A percentile compares a stretch with the other conserved stretches of the same genome.
Evolutionary conservation across 2,797 vertebrate genomes (phyloP).

Genomic region (Botia almorhae): DNA sequence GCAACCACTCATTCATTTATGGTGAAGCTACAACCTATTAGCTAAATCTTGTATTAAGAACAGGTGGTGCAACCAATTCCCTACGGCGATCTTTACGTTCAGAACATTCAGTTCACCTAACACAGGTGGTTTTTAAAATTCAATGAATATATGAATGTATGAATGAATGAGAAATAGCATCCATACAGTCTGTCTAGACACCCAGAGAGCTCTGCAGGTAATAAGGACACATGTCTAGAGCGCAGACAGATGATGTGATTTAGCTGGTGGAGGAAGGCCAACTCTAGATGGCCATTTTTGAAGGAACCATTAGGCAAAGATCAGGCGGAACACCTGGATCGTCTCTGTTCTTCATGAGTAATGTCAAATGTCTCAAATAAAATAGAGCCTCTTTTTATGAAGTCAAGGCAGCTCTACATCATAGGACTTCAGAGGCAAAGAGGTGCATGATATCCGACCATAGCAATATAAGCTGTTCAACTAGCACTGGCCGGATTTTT

Average conservation of each 20-base stretch:
- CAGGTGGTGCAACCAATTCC: no score
- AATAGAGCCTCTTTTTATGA: constrained; percentile 23
- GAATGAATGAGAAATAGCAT: background rate
- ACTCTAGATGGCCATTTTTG: background rate
- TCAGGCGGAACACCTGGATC: background rate
- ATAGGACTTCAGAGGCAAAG: background rate
- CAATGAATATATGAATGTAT: background rate
- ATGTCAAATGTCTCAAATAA: constrained; percentile 36
- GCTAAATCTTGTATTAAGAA: no score
- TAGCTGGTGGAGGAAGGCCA: constrained; percentile 29
- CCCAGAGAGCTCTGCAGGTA: background rate
- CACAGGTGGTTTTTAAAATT: background rate
- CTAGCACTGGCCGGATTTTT: no score
- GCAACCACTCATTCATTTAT: no score
- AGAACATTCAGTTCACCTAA: no score
- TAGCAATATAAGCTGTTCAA: no score
- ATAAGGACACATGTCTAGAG: background rate
- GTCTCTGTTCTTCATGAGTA: constrained; percentile 3
- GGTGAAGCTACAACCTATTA: no score
- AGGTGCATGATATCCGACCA: background rate
- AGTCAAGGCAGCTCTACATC: constrained; percentile 13
- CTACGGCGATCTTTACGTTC: no score
- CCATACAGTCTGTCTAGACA: constrained; percentile 15
- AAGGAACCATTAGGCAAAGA: constrained; percentile 6
- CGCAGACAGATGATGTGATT: constrained; percentile 17